phyloP scores from a whole-genome alignment of 2,888 invertebrate genomes.

The Cataglyphis livida region DNA sequence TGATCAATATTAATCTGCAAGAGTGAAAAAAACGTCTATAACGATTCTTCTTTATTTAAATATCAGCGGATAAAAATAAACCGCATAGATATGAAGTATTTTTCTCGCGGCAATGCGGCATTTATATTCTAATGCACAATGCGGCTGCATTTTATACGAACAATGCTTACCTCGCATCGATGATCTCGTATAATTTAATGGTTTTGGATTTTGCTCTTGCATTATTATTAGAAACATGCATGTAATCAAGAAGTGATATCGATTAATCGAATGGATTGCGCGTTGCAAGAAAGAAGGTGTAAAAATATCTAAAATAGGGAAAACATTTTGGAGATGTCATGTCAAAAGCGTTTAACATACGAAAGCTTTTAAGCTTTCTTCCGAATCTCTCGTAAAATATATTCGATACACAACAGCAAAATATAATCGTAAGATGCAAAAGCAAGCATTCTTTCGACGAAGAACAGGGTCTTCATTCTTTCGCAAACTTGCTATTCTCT shows the following conservation, averaged over 20 bases:
- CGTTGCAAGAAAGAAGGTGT: not conserved
- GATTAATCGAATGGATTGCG: conserved; percentile 29
- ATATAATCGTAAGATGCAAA: conserved; percentile 28
- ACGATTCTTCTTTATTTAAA: conserved; percentile 39
- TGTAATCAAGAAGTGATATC: conserved; percentile 37
- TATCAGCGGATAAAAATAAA: conserved; percentile 8
- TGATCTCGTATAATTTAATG: not conserved
- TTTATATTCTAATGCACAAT: conserved; percentile 19
- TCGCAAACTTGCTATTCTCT: conserved; percentile 36
- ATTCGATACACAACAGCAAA: conserved; percentile 30
- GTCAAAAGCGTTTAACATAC: conserved; percentile 54
- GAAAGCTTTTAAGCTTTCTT: conserved; percentile 68
- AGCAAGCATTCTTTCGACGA: conserved; percentile 18
- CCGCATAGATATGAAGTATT: not conserved
- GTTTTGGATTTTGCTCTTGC: not conserved
- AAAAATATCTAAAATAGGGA: conserved; percentile 34
- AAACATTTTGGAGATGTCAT: conserved; percentile 16
- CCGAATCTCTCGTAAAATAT: conserved; percentile 43
- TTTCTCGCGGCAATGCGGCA: conserved; percentile 5
- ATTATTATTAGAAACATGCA: conserved; percentile 20
- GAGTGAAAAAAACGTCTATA: not conserved
- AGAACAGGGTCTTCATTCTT: conserved; percentile 16
- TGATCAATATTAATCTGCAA: conserved; percentile 43
- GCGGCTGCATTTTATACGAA: not conserved
- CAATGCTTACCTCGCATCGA: not conserved